Conservation (phyloP, 1,140 invertebrate genomes). For the Babylonia areolata region DNA sequence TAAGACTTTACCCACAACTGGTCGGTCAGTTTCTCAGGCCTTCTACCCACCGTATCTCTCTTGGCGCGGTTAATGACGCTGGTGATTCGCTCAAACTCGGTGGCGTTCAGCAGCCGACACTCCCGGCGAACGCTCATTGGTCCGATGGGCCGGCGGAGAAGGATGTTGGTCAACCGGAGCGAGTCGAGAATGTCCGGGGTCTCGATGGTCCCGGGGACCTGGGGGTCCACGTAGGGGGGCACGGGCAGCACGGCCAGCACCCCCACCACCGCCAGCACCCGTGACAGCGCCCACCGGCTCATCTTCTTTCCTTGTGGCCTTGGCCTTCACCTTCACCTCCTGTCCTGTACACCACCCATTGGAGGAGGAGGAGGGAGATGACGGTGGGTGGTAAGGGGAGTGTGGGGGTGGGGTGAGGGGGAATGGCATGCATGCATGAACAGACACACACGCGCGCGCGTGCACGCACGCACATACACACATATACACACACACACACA, state of each 20-base stretch:
- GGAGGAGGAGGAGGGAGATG: no score
- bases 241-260: neutral
- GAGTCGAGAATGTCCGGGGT: conserved; percentile 41
- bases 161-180: conserved; percentile 45
- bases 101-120: conserved; percentile 45
- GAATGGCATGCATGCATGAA: neutral
- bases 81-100: conserved; percentile 44
- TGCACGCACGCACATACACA: neutral
- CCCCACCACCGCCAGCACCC: neutral
- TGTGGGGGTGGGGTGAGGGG: neutral
- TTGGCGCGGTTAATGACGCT: conserved; percentile 48
- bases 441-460: neutral
- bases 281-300: neutral
- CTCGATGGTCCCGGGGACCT: neutral
- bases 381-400: no score
- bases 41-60: conserved; percentile 46
- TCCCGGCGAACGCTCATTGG: conserved; percentile 39
- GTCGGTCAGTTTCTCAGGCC: no score
- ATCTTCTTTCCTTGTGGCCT: neutral
- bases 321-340: no score
- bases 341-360: no score
- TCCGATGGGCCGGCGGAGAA: conserved; percentile 45
- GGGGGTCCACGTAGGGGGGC: conserved; percentile 6
- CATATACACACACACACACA: neutral
- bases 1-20: no score